These are phyloP conservation scores for Biston betularia DNA, from an alignment of 2,888 invertebrate genomes.

Conservation along the genomic window DNA sequence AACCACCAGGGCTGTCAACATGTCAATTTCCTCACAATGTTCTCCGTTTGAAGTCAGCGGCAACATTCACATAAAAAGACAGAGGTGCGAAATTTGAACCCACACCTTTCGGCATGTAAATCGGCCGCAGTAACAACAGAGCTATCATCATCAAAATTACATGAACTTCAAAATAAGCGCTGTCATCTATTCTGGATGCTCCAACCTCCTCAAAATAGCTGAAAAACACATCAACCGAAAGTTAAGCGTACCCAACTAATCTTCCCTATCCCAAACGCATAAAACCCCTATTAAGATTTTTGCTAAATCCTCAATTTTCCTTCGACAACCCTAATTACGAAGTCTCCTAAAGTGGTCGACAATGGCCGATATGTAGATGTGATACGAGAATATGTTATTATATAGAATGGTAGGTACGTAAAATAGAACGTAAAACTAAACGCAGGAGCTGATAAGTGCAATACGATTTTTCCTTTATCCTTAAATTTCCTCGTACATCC, in stretches of 20 bases:
- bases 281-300: slow-evolving; percentile 47
- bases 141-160: too few species aligned
- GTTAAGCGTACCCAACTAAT: slow-evolving; percentile 35
- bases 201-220: slow-evolving; percentile 23
- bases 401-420: slow-evolving; percentile 41
- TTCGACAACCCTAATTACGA: slow-evolving; percentile 47
- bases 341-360: slow-evolving; percentile 53
- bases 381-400: slow-evolving; percentile 47
- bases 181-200: slow-evolving; percentile 12
- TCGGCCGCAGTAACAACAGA: too few species aligned
- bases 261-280: slow-evolving; percentile 31
- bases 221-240: slow-evolving; percentile 32
- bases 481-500: slow-evolving; percentile 42
- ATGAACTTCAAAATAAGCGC: not conserved
- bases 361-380: slow-evolving; percentile 50
- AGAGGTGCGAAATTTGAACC: too few species aligned
- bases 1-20: too few species aligned
- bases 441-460: slow-evolving; percentile 44
- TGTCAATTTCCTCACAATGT: too few species aligned
- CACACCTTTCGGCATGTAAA: too few species aligned
- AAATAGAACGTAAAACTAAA: slow-evolving; percentile 35
- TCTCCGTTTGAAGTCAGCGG: too few species aligned
- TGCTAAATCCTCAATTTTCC: slow-evolving; percentile 42
- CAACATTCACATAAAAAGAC: too few species aligned
- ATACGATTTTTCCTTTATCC: slow-evolving; percentile 35